Conservation (phyloP, 1,140 invertebrate species). For the Aphaenogaster floridana region DNA sequence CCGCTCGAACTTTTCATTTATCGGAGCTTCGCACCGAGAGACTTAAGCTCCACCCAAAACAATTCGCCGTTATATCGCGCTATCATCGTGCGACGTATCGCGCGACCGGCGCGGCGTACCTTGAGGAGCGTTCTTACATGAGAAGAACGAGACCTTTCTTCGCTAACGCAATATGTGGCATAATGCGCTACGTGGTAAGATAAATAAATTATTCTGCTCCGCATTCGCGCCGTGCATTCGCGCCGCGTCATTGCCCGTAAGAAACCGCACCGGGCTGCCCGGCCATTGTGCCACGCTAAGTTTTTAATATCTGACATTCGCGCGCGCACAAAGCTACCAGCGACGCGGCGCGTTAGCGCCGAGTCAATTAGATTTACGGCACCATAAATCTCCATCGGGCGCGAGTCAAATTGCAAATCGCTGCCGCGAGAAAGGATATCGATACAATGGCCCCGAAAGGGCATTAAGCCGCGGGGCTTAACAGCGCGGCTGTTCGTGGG, state of each 20-base stretch:
- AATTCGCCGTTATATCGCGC: slow-evolving; percentile 3
- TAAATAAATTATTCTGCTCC: slow-evolving; percentile 49
- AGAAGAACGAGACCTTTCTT: slow-evolving; percentile 49
- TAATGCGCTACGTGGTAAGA: slow-evolving; percentile 18
- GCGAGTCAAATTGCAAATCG: slow-evolving; percentile 69
- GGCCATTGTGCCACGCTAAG: slow-evolving; percentile 27
- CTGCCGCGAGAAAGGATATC: slow-evolving; percentile 51
- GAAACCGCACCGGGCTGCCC: slow-evolving; percentile 1
- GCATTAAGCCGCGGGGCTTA: slow-evolving; percentile 41
- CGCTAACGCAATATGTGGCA: slow-evolving; percentile 7
- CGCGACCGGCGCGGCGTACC: neutral
- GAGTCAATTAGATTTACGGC: slow-evolving; percentile 46
- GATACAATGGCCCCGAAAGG: slow-evolving; percentile 53
- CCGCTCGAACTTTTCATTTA: slow-evolving; percentile 39
- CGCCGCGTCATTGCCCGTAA: slow-evolving; percentile 35
- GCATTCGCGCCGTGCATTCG: slow-evolving; percentile 12
- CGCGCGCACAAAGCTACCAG: slow-evolving; percentile 38
- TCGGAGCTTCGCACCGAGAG: neutral
- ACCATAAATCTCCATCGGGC: slow-evolving; percentile 58
- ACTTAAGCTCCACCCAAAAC: slow-evolving; percentile 20
- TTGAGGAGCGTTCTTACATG: neutral
- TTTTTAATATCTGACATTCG: slow-evolving; percentile 48
- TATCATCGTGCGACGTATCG: neutral
- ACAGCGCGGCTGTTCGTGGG: neutral
- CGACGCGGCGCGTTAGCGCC: slow-evolving; percentile 51